Conservation (phyloP, 2,888 invertebrate species). For the Scaeva pyrastri region DNA sequence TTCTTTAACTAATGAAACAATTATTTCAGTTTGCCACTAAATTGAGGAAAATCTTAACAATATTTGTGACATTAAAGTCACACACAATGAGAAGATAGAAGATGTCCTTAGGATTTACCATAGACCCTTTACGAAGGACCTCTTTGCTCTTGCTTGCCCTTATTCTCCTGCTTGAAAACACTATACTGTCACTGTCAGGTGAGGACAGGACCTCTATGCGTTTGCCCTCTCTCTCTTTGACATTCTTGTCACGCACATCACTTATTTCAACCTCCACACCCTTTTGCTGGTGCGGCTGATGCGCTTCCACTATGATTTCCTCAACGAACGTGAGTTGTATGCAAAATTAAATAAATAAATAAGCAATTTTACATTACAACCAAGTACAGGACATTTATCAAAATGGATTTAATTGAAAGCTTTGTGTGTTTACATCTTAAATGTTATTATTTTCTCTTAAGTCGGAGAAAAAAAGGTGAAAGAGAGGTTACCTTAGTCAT, state of each 20-base stretch:
- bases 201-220: no score
- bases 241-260: constrained; percentile 14
- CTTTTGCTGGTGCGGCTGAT: constrained; percentile 3
- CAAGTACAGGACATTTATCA: constrained; percentile 20
- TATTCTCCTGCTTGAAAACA: no score
- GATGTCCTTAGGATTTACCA: neutral
- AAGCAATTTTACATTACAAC: constrained; percentile 7
- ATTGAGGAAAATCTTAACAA: constrained; percentile 3
- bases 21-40: neutral
- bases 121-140: neutral
- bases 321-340: constrained; percentile 12
- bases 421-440: neutral
- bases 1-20: constrained; percentile 3
- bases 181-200: no score
- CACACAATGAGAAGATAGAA: constrained; percentile 4
- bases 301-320: constrained; percentile 26
- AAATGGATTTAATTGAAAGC: constrained; percentile 27
- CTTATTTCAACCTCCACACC: neutral
- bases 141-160: no score
- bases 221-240: no score
- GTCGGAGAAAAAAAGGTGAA: neutral
- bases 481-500: neutral
- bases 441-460: neutral
- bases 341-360: constrained; percentile 11
- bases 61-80: constrained; percentile 2